Evolutionary conservation across 2,113 vertebrate genomes (phyloP), one percentile per base, ranked within the genome.

Genomic region (Emydocephalus ijimae): DNA sequence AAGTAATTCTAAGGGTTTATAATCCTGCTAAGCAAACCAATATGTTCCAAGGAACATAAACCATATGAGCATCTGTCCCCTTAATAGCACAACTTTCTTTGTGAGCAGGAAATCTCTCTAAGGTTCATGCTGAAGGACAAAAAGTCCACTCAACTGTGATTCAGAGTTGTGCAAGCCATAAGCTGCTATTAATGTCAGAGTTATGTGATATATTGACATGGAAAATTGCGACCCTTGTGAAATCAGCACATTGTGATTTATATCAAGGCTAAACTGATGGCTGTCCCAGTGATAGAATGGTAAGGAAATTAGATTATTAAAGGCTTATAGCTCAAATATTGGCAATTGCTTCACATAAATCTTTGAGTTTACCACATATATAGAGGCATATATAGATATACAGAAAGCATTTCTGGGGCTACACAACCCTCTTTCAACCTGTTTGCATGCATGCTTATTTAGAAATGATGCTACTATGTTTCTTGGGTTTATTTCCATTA

Each of bases 101-200:
- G 52, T 21, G 85, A 69, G 81, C 48, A 54, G 85, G 69, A 93
- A 87, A 90, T 56, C 57, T 93, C 89, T 56, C 85, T 21, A 59
- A 88, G 89, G 89, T 57, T 87, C 50, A 45, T 52, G 59, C 6
- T 69, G 45, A 87, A 92, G 61, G 89, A 54, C 59, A 85, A 29
- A 57, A 88, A 89, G 56, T 87, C 34, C 3, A 24, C 88, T 94
- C 61, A 39, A 39, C 34, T 57, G 21, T 90, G 91, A 94, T 90
- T 92, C 59, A 81, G 88, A 29, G 20, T 57, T 88, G 93, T 21
- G 52, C 23, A 87, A 86, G 55, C 21, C 55, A 87, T 87, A 90
- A 87, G 23, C 54, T 50, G 48, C 54, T 91, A 57, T 87, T 85
- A 90, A 86, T 61, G 52, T 87, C 26, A 89, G 56, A 87, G 74